Evolutionary conservation across 2,797 vertebrate genomes (phyloP).

Genomic region (Rhinatrema bivittatum): DNA sequence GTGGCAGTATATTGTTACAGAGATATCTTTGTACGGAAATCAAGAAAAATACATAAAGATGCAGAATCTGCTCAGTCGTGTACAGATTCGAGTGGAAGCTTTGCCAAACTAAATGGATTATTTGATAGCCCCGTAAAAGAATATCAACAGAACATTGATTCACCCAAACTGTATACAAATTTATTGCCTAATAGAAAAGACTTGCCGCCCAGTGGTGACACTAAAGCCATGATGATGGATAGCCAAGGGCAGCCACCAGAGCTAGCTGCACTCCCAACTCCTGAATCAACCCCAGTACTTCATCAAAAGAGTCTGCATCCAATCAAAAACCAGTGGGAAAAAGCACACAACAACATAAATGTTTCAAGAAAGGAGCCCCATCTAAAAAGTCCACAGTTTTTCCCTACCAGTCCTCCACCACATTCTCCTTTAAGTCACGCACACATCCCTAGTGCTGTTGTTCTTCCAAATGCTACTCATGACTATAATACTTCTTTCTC

Average conservation of each 20-base stretch:
- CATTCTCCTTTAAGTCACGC: conserved; percentile 79
- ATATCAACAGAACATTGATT: conserved; percentile 85
- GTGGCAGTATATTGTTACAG: conserved; percentile 94
- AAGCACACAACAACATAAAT: conserved; percentile 66
- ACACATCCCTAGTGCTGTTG: conserved; percentile 93
- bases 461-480: conserved; percentile 94
- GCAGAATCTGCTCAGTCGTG: conserved; percentile 86
- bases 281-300: conserved; percentile 91
- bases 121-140: conserved; percentile 97
- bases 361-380: conserved; percentile 74
- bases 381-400: conserved; percentile 81
- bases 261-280: conserved; percentile 88
- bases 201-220: conserved; percentile 68
- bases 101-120: conserved; percentile 88
- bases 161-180: conserved; percentile 90
- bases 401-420: conserved; percentile 77
- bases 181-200: conserved; percentile 84
- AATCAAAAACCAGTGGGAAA: conserved; percentile 86
- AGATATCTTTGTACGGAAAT: conserved; percentile 82
- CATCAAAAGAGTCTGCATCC: conserved; percentile 89
- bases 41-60: conserved; percentile 85
- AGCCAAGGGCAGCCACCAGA: conserved; percentile 85
- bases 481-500: conserved; percentile 74
- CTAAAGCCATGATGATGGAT: conserved; percentile 81
- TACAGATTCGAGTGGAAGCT: conserved; percentile 89